A percentile compares a stretch with the other conserved stretches of the same genome.
These are phyloP conservation scores for Cotesia typhae DNA, from an alignment of 1,140 invertebrate species.

Conservation along the genomic window DNA sequence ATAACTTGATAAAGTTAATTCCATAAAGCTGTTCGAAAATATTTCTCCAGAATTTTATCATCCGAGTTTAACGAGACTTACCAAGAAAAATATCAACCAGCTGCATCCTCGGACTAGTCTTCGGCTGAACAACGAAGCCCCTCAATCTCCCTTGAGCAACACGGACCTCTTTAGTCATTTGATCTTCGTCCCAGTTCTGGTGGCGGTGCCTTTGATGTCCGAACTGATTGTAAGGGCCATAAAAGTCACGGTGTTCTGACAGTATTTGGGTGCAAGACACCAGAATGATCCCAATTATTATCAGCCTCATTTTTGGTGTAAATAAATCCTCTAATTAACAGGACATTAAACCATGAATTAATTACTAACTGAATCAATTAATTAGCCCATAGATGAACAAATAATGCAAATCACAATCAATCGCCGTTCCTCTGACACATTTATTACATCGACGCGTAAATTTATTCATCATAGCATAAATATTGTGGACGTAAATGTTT, in stretches of 20 bases:
- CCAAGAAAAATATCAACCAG: constrained; percentile 61
- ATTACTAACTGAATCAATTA: too few species aligned
- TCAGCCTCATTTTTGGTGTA: constrained; percentile 54
- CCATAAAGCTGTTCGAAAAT: too few species aligned
- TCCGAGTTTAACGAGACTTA: constrained; percentile 40
- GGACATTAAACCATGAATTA: too few species aligned
- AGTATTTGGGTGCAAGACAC: constrained; percentile 56
- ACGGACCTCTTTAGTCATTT: constrained; percentile 53
- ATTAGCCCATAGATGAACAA: too few species aligned
- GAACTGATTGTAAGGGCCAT: constrained; percentile 49
- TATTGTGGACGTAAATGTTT: constrained; percentile 23
- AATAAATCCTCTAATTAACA: too few species aligned
- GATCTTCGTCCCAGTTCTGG: constrained; percentile 43
- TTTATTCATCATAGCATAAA: not conserved
- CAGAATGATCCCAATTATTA: constrained; percentile 52
- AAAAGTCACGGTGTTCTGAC: constrained; percentile 53
- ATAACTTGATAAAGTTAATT: too few species aligned
- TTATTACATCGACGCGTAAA: not conserved
- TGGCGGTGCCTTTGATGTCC: constrained; percentile 43
- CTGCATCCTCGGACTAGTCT: constrained; percentile 50
- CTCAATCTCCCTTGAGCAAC: constrained; percentile 58
- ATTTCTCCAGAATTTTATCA: too few species aligned
- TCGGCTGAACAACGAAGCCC: constrained; percentile 54
- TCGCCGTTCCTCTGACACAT: too few species aligned
- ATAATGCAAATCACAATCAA: too few species aligned